phyloP scores from a whole-genome alignment of 2,888 invertebrate genomes.

The Drosophila meridiana region DNA sequence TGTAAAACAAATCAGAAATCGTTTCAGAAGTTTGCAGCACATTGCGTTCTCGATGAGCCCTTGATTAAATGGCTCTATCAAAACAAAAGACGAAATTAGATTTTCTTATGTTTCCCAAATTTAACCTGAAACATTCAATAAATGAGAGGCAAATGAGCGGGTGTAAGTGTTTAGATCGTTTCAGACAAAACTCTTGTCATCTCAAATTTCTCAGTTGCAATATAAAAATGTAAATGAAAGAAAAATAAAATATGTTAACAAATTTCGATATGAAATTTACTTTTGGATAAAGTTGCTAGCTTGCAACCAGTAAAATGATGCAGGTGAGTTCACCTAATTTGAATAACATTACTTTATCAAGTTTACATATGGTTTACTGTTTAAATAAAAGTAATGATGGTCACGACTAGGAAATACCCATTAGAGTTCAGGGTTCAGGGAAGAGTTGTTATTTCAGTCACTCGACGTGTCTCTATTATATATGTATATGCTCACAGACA shows the following conservation, averaged over 20 bases:
- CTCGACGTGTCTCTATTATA: no score
- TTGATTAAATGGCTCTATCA: constrained; percentile 26
- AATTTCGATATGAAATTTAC: background rate
- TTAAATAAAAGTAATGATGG: no score
- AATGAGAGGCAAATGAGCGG: background rate
- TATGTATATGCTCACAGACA: no score
- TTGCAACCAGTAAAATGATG: no score
- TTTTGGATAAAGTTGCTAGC: background rate
- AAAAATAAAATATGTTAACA: background rate
- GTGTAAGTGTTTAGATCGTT: background rate
- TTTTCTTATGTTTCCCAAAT: constrained; percentile 35
- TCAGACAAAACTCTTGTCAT: background rate
- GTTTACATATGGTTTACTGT: background rate
- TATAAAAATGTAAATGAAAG: background rate
- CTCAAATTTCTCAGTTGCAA: background rate
- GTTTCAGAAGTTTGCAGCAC: constrained; percentile 15
- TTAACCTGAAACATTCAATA: background rate
- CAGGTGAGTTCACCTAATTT: background rate
- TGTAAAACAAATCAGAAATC: constrained; percentile 29
- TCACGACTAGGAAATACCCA: no score
- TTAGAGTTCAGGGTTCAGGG: no score
- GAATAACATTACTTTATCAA: background rate
- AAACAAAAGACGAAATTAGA: constrained; percentile 49
- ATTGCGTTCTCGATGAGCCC: constrained; percentile 26
- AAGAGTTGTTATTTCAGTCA: no score